Percentiles rank a stretch among this genome's conserved stretches.
Conservation (phyloP, 2,113 vertebrate species). For the Ginglymostoma cirratum region DNA sequence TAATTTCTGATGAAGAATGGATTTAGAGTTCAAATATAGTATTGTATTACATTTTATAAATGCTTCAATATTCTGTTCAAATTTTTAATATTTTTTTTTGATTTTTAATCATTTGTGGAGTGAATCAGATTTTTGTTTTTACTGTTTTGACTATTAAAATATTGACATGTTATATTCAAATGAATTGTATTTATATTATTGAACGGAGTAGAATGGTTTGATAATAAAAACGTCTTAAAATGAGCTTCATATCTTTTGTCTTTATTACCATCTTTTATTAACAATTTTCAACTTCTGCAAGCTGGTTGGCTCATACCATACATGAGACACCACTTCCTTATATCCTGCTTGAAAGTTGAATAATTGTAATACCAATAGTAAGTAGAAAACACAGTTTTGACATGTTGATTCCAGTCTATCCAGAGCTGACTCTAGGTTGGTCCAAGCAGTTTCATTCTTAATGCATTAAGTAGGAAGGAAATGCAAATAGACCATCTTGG, state of each 20-base stretch:
- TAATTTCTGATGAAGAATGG: slow-evolving; percentile 3
- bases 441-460: neutral
- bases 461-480: neutral
- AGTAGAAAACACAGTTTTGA: neutral
- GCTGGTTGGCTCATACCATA: neutral
- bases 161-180: neutral
- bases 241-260: neutral
- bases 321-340: neutral
- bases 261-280: neutral
- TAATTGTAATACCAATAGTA: neutral
- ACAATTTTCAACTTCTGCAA: neutral
- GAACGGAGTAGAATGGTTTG: neutral
- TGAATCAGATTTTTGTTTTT: slow-evolving; percentile 16
- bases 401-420: neutral
- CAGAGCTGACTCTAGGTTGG: neutral
- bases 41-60: slow-evolving; percentile 23
- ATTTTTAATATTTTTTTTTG: neutral
- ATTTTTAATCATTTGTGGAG: slow-evolving; percentile 27
- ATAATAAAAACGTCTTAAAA: slow-evolving; percentile 21
- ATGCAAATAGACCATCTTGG: neutral
- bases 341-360: neutral
- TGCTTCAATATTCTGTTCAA: slow-evolving; percentile 3
- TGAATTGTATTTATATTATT: neutral
- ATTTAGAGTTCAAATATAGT: slow-evolving; percentile 23
- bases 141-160: neutral